phyloP scores from a whole-genome alignment of 2,113 vertebrate genomes.

The Polyodon spathula region DNA sequence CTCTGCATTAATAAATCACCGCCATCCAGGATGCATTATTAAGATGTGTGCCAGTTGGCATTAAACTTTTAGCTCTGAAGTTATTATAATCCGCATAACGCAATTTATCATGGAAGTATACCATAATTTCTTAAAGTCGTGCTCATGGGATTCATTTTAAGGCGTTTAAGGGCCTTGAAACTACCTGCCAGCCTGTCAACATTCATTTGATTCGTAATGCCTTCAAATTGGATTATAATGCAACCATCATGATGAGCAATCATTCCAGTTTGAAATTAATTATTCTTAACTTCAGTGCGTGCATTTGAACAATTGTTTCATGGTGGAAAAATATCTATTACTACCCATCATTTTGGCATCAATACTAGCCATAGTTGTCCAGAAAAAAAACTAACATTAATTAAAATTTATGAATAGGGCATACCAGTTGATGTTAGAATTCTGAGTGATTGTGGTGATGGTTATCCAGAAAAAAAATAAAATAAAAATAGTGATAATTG shows the following conservation, averaged over 20 bases:
- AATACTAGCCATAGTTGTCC: background rate
- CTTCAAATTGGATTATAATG: slow-evolving; percentile 9
- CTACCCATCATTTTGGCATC: background rate
- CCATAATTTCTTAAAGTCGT: background rate
- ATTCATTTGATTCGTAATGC: slow-evolving; percentile 6
- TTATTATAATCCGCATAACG: background rate
- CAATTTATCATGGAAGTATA: background rate
- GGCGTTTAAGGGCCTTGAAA: background rate
- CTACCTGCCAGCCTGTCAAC: slow-evolving; percentile 6
- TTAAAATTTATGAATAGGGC: no score
- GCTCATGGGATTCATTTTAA: background rate
- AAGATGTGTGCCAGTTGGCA: background rate
- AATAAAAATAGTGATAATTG: background rate
- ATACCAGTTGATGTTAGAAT: no score
- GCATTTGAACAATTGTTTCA: background rate
- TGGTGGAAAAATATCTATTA: background rate
- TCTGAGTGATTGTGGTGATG: no score
- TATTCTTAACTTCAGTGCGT: background rate
- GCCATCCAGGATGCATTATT: background rate
- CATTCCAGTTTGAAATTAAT: background rate
- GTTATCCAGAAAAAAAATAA: background rate
- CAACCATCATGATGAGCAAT: slow-evolving; percentile 10
- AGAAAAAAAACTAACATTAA: no score
- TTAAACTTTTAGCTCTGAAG: background rate
- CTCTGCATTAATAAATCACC: background rate